These are phyloP conservation scores for Macaria liturata DNA, from an alignment of 2,888 invertebrate genomes.

Conservation along the genomic window DNA sequence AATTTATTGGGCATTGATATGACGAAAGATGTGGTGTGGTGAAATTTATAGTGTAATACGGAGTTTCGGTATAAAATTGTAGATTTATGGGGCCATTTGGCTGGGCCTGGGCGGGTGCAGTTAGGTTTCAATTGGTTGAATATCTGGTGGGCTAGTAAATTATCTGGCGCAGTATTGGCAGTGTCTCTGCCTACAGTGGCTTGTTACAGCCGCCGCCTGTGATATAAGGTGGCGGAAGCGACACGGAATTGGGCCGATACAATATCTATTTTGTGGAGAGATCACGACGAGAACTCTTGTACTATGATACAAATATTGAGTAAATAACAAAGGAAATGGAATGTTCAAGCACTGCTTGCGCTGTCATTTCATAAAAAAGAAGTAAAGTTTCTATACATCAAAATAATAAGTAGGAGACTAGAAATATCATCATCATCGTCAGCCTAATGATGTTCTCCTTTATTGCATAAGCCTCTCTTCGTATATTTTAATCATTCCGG, in stretches of 20 bases:
- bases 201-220: slow-evolving; percentile 22
- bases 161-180: slow-evolving; percentile 35
- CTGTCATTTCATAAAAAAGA: too few relatives aligned
- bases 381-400: too few relatives aligned
- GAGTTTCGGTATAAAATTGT: slow-evolving; percentile 22
- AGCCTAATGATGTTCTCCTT: too few relatives aligned
- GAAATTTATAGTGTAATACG: slow-evolving; percentile 28
- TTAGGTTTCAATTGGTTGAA: slow-evolving; percentile 27
- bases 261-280: slow-evolving; percentile 18
- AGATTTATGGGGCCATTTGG: slow-evolving; percentile 27
- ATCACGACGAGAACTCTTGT: slow-evolving; percentile 10
- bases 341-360: too few relatives aligned
- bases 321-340: too few relatives aligned
- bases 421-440: too few relatives aligned
- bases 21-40: slow-evolving; percentile 14
- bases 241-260: slow-evolving; percentile 15
- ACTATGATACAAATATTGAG: too few relatives aligned
- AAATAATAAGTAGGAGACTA: too few relatives aligned
- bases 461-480: too few relatives aligned
- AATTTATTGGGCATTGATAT: slow-evolving; percentile 40
- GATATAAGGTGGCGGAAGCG: slow-evolving; percentile 29
- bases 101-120: slow-evolving; percentile 12
- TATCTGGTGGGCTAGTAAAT: slow-evolving; percentile 25
- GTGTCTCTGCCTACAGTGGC: slow-evolving; percentile 32
- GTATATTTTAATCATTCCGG: too few relatives aligned